phyloP scores from a whole-genome alignment of 2,888 invertebrate genomes.

The Chamaedrilus cognettii region DNA sequence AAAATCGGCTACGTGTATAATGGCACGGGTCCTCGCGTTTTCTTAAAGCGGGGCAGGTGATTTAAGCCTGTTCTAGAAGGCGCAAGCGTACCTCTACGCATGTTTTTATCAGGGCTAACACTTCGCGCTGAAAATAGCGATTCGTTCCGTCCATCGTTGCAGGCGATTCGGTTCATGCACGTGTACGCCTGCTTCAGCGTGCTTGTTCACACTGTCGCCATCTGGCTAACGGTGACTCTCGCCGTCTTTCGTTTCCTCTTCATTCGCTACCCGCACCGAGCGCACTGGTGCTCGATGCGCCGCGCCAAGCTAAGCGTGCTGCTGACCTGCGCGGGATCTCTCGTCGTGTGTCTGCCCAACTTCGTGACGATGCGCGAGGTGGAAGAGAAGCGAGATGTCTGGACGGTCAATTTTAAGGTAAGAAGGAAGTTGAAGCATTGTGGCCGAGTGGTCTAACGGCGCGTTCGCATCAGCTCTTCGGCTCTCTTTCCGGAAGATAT shows the following conservation, averaged over 20 bases:
- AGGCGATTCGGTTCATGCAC: conserved; percentile 51
- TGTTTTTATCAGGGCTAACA: too few relatives aligned
- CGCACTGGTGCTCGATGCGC: conserved; percentile 79
- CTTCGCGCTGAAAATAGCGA: too few relatives aligned
- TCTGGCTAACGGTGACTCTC: conserved; percentile 89
- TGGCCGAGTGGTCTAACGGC: too few relatives aligned
- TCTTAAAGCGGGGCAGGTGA: too few relatives aligned
- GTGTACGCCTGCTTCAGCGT: conserved; percentile 90
- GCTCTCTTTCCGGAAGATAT: too few relatives aligned
- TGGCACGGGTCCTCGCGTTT: too few relatives aligned
- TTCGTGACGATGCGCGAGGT: conserved; percentile 65
- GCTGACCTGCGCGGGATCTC: conserved; percentile 59
- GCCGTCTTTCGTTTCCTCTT: conserved; percentile 84
- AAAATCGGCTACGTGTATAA: neutral
- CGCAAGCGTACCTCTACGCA: too few relatives aligned
- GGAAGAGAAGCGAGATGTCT: neutral
- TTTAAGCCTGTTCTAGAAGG: too few relatives aligned
- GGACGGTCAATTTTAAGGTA: neutral
- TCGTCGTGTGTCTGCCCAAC: conserved; percentile 55
- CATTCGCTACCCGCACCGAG: conserved; percentile 69
- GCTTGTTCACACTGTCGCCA: conserved; percentile 86
- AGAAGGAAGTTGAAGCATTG: too few relatives aligned
- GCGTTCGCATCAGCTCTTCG: too few relatives aligned
- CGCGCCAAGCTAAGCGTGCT: conserved; percentile 82
- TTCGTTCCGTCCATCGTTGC: too few relatives aligned